Evolutionary conservation across 1,140 invertebrate genomes (phyloP).

Genomic region (silkworm (Bombyx mori)): DNA sequence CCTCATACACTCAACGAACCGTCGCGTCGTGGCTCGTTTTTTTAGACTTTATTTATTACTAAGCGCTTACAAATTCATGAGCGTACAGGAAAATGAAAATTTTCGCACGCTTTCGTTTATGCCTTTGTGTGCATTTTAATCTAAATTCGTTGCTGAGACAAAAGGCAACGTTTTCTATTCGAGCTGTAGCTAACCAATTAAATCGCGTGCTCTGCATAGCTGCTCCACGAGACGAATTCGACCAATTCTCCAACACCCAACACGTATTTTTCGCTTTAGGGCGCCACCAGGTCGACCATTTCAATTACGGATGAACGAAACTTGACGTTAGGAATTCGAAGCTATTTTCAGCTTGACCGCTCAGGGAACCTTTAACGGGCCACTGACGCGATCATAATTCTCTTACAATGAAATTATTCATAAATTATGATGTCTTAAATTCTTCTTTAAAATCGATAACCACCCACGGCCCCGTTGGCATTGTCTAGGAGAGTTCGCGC

Average conservation of each 20-base stretch:
- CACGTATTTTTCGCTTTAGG: slow-evolving; percentile 23
- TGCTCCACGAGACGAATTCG: not conserved
- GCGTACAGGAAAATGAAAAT: slow-evolving; percentile 10
- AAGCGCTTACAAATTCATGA: slow-evolving; percentile 2
- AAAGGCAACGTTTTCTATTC: slow-evolving; percentile 3
- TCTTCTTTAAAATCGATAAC: slow-evolving; percentile 1
- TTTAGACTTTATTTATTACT: slow-evolving; percentile 8
- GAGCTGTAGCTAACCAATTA: slow-evolving; percentile 17
- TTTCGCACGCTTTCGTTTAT: slow-evolving; percentile 2
- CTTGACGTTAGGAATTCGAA: slow-evolving; percentile 26
- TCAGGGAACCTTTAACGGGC: slow-evolving; percentile 17
- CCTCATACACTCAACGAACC: not conserved
- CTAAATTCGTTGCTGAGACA: not conserved
- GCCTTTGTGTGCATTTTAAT: not conserved
- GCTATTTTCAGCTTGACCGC: slow-evolving; percentile 33
- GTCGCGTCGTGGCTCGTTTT: not conserved
- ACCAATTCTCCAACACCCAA: slow-evolving; percentile 20
- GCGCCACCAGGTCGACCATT: slow-evolving; percentile 15
- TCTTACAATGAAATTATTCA: not conserved
- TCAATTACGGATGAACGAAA: slow-evolving; percentile 27
- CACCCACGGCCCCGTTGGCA: not conserved
- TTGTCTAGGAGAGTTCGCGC: slow-evolving; percentile 4
- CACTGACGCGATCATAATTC: slow-evolving; percentile 15
- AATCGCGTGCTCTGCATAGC: slow-evolving; percentile 10
- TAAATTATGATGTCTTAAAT: not conserved